Conservation (phyloP, 2,113 vertebrate species). For the Crotalus tigris region DNA sequence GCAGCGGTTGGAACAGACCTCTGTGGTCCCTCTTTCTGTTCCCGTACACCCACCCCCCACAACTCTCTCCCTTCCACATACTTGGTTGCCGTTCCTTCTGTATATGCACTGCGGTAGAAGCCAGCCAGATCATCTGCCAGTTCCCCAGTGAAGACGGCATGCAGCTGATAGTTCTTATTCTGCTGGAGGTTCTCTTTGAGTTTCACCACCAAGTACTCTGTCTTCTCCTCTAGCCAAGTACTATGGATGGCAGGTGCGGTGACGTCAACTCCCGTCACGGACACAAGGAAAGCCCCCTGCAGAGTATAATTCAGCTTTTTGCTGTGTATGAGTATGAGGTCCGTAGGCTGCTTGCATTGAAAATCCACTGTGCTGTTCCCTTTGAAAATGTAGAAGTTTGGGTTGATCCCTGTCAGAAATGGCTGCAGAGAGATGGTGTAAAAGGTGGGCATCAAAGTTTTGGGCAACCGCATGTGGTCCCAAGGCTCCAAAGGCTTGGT, state of each 20-base stretch:
- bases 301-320: conserved; percentile 81
- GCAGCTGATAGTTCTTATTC: conserved; percentile 68
- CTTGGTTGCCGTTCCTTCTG: conserved; percentile 64
- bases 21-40: not conserved
- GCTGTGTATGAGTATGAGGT: conserved; percentile 87
- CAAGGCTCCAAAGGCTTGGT: conserved; percentile 58
- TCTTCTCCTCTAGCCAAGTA: conserved; percentile 70
- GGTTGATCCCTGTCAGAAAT: conserved; percentile 47
- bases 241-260: conserved; percentile 26
- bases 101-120: conserved; percentile 93
- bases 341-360: conserved; percentile 69
- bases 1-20: not conserved
- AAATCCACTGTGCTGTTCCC: conserved; percentile 79
- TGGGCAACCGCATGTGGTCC: conserved; percentile 82
- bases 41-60: not conserved
- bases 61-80: conserved; percentile 58
- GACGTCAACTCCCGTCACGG: conserved; percentile 1
- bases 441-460: conserved; percentile 64
- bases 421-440: conserved; percentile 84
- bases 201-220: conserved; percentile 83
- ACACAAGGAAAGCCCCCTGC: conserved; percentile 8
- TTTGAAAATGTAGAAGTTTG: conserved; percentile 76
- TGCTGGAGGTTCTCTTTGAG: conserved; percentile 46
- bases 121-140: conserved; percentile 86
- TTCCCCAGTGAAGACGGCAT: conserved; percentile 77